Evolutionary conservation across 2,888 invertebrate genomes (phyloP), one percentile per base, ranked within the genome.

Genomic region (Syrphus vitripennis): DNA sequence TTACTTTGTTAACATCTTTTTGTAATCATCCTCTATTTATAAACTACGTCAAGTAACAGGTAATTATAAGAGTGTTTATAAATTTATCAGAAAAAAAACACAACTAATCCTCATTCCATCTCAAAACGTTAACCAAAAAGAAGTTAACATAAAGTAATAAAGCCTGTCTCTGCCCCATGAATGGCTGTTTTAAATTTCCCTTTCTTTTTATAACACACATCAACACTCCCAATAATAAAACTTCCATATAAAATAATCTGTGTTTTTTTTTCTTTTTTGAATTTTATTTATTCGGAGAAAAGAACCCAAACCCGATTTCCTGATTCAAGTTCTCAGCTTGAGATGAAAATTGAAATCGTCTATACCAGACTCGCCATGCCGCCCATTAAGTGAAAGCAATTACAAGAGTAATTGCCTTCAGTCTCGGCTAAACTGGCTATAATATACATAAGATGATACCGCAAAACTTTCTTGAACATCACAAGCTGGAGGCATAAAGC

Each of bases 301-400:
- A 67, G 67, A 67, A 67, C 50, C 14, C 48, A 67, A 67, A 65
- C 61, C 75, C 63, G 83, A 83, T 83, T 80, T 80, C 80, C 70
- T 79, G 80, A 59, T 79, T 65, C 57, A 57, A 65, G 69, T 79
- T 69, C 83, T 80, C 69, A 57, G 29, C 78, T 55, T 48, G 45
- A 83, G 45, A 70, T 75, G 70, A 67, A 79, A 83, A 79, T 55
- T 70, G 69, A 83, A 83, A 70, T 70, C 70, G 26, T 59, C 31
- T 61, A n/a, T n/a, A 31, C n/a, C 69, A 34, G 63, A 50, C 59
- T 40, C 61, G 50, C 21, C 34, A 4, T 4, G 50, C 50, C 70
- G 80, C 75, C 75, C 80, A 80, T 83, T 75, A 83, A 83, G 83
- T 80, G 83, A 83, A 83, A 83, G 83, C 83, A 83, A 83, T 83